These are phyloP conservation scores for Gerris buenoi DNA, from an alignment of 1,140 invertebrate species.

Conservation along the genomic window DNA sequence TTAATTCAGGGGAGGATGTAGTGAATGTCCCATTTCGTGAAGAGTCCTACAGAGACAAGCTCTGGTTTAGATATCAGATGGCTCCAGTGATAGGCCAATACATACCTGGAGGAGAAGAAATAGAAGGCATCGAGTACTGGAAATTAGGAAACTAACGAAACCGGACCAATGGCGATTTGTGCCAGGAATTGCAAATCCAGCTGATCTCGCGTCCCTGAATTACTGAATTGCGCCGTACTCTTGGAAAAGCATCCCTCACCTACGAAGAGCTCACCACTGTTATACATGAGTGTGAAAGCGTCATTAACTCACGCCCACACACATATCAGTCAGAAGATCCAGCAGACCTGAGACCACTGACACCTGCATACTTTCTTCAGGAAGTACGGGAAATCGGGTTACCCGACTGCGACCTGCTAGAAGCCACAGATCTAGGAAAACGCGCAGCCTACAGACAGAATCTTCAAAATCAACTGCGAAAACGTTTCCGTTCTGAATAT, in stretches of 20 bases:
- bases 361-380: constrained; percentile 22
- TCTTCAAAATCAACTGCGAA: not conserved
- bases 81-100: too few relatives aligned
- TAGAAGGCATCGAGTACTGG: too few relatives aligned
- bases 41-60: too few relatives aligned
- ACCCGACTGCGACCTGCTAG: constrained; percentile 16
- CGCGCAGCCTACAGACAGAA: not conserved
- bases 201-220: too few relatives aligned
- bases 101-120: too few relatives aligned
- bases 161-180: not conserved
- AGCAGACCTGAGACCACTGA: constrained; percentile 14
- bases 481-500: not conserved
- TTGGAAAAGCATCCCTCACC: constrained; percentile 22
- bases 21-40: too few relatives aligned
- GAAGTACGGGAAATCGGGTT: constrained; percentile 18
- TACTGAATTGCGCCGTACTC: constrained; percentile 20
- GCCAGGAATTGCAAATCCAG: constrained; percentile 5
- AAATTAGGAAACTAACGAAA: not conserved
- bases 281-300: constrained; percentile 24
- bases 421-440: not conserved
- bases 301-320: constrained; percentile 27
- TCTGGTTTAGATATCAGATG: too few relatives aligned
- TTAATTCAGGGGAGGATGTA: too few relatives aligned
- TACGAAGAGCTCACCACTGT: constrained; percentile 26
- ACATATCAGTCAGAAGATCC: constrained; percentile 25